Conservation (phyloP, 2,797 vertebrate genomes). For the Zenarchopterus dispar region DNA sequence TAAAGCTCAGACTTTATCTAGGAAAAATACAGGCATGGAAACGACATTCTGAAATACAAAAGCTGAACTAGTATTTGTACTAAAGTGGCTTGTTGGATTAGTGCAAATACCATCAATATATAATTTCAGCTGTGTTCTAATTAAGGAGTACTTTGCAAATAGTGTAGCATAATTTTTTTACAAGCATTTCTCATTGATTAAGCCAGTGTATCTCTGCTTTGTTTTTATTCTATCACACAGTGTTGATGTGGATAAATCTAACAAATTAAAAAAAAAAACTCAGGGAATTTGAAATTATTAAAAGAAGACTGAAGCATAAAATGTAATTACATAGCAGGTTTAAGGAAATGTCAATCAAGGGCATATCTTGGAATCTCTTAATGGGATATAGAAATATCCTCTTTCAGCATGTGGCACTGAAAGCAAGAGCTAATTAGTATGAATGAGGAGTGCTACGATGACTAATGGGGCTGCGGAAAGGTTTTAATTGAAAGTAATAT, state of each 20-base stretch:
- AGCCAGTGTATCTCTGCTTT: slow-evolving; percentile 8
- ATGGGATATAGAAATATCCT: slow-evolving; percentile 86
- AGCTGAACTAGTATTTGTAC: not conserved
- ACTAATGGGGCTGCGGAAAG: slow-evolving; percentile 84
- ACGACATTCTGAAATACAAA: slow-evolving; percentile 5
- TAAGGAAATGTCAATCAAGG: slow-evolving; percentile 84
- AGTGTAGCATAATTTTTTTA: slow-evolving; percentile 5
- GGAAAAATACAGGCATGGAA: slow-evolving; percentile 14
- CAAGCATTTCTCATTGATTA: slow-evolving; percentile 14
- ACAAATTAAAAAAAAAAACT: slow-evolving; percentile 49
- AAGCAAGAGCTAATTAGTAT: slow-evolving; percentile 84
- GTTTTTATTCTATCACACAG: slow-evolving; percentile 8
- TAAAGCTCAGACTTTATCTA: slow-evolving; percentile 20
- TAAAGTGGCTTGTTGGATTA: no score
- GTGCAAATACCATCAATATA: no score
- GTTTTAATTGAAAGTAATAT: slow-evolving; percentile 87
- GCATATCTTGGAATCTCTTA: slow-evolving; percentile 82
- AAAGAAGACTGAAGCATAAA: slow-evolving; percentile 79
- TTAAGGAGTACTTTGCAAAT: no score
- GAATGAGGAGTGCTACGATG: slow-evolving; percentile 83
- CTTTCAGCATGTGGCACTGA: slow-evolving; percentile 78
- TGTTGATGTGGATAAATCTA: slow-evolving; percentile 35
- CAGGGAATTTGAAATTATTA: slow-evolving; percentile 67
- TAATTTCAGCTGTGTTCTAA: no score
- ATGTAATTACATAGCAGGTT: slow-evolving; percentile 82